phyloP scores from a whole-genome alignment of 2,113 vertebrate genomes.

The Odocoileus hemionus region DNA sequence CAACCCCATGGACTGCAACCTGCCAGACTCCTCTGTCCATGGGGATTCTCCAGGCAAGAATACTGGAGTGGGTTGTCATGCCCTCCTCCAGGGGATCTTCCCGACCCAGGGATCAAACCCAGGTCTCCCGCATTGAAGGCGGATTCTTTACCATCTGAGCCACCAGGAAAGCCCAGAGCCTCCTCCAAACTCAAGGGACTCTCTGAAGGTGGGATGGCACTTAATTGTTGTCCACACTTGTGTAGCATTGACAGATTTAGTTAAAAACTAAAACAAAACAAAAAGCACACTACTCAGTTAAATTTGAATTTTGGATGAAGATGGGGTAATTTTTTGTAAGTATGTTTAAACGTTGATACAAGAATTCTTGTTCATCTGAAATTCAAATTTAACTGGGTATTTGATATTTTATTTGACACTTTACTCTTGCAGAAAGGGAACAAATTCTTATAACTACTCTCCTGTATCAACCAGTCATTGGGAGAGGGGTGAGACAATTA shows the following conservation, averaged over 20 bases:
- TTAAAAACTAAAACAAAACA: neutral
- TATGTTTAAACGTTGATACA: neutral
- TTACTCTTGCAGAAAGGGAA: neutral
- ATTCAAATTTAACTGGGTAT: neutral
- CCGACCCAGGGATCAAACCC: neutral
- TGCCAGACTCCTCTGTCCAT: neutral
- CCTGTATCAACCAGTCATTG: neutral
- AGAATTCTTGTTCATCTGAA: neutral
- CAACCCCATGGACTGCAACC: neutral
- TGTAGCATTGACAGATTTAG: neutral
- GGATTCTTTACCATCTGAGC: neutral
- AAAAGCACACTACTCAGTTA: neutral
- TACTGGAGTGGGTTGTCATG: neutral
- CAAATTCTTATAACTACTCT: neutral
- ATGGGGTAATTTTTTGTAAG: neutral
- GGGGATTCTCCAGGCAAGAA: neutral
- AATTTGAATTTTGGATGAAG: neutral
- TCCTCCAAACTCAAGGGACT: neutral
- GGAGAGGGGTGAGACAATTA: neutral
- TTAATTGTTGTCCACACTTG: neutral
- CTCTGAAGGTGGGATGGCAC: neutral
- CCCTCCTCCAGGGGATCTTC: neutral
- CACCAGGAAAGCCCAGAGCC: neutral
- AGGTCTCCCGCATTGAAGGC: neutral
- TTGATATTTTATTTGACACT: neutral